phyloP scores from a whole-genome alignment of 2,888 invertebrate species.

The Melanostoma mellinum region DNA sequence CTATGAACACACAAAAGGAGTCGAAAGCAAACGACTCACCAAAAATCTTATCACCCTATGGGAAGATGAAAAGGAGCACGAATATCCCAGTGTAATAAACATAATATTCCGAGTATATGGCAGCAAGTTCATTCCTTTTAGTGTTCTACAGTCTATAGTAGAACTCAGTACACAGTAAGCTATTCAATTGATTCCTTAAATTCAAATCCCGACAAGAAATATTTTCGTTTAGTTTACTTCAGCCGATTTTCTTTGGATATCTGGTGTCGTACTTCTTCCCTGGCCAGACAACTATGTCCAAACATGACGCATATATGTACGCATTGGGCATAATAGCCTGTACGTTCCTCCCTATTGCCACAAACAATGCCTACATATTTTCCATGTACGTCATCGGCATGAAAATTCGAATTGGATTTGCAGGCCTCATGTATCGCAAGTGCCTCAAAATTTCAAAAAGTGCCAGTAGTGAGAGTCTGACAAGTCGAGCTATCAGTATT shows the following conservation, averaged over 20 bases:
- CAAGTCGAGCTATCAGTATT: conserved; percentile 92
- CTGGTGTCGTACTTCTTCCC: conserved; percentile 86
- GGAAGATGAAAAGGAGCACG: conserved; percentile 80
- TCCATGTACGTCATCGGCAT: conserved; percentile 87
- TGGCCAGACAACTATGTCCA: conserved; percentile 83
- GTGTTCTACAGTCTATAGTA: conserved; percentile 77
- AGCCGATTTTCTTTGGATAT: conserved; percentile 86
- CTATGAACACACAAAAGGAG: conserved; percentile 83
- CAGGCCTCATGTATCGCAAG: conserved; percentile 89
- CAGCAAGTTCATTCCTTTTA: conserved; percentile 77
- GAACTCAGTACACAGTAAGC: conserved; percentile 80
- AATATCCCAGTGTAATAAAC: conserved; percentile 82
- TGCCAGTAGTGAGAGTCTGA: conserved; percentile 92
- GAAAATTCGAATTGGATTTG: conserved; percentile 87
- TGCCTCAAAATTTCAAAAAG: conserved; percentile 88
- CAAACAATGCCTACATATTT: conserved; percentile 89
- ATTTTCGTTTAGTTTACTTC: conserved; percentile 83
- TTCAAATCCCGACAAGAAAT: no score
- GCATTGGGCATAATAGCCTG: conserved; percentile 86
- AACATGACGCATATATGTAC: conserved; percentile 86
- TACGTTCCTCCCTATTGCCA: conserved; percentile 83
- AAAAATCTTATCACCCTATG: conserved; percentile 81
- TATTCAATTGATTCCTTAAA: background rate
- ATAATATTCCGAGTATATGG: conserved; percentile 82
- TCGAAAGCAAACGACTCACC: conserved; percentile 83